Base-by-base conservation (phyloP, 2,888 invertebrate genomes). In the Petrophora chlorosata region DNA sequence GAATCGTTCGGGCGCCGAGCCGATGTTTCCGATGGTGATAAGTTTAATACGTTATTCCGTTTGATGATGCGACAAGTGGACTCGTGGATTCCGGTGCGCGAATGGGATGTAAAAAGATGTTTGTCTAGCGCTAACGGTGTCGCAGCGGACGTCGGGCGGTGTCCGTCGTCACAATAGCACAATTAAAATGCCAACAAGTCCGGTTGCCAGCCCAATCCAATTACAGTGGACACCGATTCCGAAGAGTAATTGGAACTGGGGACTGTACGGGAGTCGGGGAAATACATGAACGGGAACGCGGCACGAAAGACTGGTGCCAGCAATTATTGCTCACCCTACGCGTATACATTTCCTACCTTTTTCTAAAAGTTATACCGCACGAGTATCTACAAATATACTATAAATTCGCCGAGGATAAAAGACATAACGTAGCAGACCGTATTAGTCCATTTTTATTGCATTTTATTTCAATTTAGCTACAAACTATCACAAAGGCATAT, bases 171-270 rank as follows among this genome's bases (percentile, higher is more conserved):
- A 90, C 89, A 90, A 90, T 89, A 80, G 89, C 85, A 90, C 89
- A 90, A 90, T 90, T 90, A 90, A 90, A 90, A 89, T 89, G 88
- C 90, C 90, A 87, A 89, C 90, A 89, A 89, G 87, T 87, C 86
- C 81, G 75, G 80, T 84, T 79, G 86, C 88, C 85, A 79, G 82
- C 76, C 87, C 86, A 89, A 87, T 88, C 89, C 89, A 90, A 89
- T 90, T 89, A 89, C 86, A 83, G 82, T 78, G 84, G 84, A 88
- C 86, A 87, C 84, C 87, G 88, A 89, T 88, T 86, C 85, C 84
- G 75, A 83, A 83, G 85, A 88, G 88, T 89, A 89, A 90, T 89
- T 89, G 90, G 88, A 82, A 81, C 76, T 76, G 78, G 49, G 76
- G 67, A 75, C 78, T 81, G 73, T 76, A 81, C 79, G 72, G 80